Base-by-base conservation (phyloP, 1,140 invertebrate genomes). In the Idris sp. region DNA sequence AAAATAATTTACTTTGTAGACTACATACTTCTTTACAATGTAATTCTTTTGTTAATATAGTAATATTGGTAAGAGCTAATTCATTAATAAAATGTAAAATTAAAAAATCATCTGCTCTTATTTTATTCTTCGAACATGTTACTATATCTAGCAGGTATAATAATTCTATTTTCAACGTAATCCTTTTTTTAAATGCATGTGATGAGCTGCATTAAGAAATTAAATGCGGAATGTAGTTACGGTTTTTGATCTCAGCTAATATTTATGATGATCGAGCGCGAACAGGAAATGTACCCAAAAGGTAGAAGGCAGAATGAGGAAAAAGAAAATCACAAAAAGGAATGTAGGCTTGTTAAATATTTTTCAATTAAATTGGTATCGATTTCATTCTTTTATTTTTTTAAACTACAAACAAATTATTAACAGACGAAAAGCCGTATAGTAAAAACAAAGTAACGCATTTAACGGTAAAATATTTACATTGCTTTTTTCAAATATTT, bases 341-440 rank as follows among this genome's bases (percentile, higher is more conserved):
- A 54, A 25, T 38, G 30, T 15, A 38, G 43, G 72, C 64, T 81
- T 76, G 81, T 74, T 82, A 77, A 83, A 81, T 78, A 83, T 83
- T 84, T 84, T 83, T 83, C 82, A 84, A 83, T 84, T 83, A 84
- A 84, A 81, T 78, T 46, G 33, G 65, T 74, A 83, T 83, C 79
- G 80, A 79, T 79, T 48, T 61, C 58, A 65, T 40, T 36, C 16
- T 4, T 9, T 22, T 5, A 22, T 14, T 18, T 65, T 56, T 35
- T 58, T 48, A 30, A 65, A 54, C 53, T 46, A 18, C 16, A 65
- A 54, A 31, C 14, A 19, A 49, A 56, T 48, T 36, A 25, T 25
- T 25, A n/a, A n/a, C n/a, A n/a, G n/a, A n/a, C n/a, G n/a, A n/a
- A n/a, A n/a, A n/a, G n/a, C n/a, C n/a, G n/a, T n/a, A n/a, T n/a